phyloP scores from a whole-genome alignment of 2,797 vertebrate species.

The Poeciliopsis paucimaculata region DNA sequence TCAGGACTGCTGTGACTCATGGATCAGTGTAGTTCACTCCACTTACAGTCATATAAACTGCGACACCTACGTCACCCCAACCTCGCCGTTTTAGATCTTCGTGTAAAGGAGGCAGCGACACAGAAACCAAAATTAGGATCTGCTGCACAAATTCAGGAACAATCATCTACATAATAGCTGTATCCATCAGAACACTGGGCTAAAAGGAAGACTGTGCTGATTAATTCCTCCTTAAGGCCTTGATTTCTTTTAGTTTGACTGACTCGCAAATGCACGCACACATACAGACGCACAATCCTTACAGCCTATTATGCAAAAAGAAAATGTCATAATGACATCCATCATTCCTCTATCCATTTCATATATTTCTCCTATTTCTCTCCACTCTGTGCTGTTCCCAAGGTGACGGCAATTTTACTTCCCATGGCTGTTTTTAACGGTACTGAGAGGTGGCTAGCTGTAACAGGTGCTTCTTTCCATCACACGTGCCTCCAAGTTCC shows the following conservation, averaged over 20 bases:
- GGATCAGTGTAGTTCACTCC: slow-evolving; percentile 59
- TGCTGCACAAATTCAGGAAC: slow-evolving; percentile 48
- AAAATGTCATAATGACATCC: slow-evolving; percentile 48
- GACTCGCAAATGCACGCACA: slow-evolving; percentile 27
- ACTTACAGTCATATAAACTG: slow-evolving; percentile 51
- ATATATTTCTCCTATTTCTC: slow-evolving; percentile 39
- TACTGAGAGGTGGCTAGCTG: slow-evolving; percentile 58
- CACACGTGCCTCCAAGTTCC: slow-evolving; percentile 2
- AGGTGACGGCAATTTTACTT: slow-evolving; percentile 60
- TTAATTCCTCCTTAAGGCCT: slow-evolving; percentile 46
- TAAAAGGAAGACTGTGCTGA: slow-evolving; percentile 46
- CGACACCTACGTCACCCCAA: slow-evolving; percentile 59
- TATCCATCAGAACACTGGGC: slow-evolving; percentile 50
- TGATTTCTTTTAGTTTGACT: slow-evolving; percentile 61
- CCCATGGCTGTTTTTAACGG: slow-evolving; percentile 59
- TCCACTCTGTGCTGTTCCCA: slow-evolving; percentile 55
- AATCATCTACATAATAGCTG: slow-evolving; percentile 64
- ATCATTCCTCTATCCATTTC: slow-evolving; percentile 41
- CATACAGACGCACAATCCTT: slow-evolving; percentile 15
- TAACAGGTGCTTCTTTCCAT: slow-evolving; percentile 51
- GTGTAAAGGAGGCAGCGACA: slow-evolving; percentile 42
- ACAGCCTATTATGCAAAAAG: slow-evolving; percentile 46
- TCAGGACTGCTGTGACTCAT: slow-evolving; percentile 62
- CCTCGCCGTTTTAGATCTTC: slow-evolving; percentile 42
- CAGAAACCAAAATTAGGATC: slow-evolving; percentile 58